These are phyloP conservation scores for Torymus tubicola DNA, from an alignment of 2,888 invertebrate genomes.

Conservation along the genomic window DNA sequence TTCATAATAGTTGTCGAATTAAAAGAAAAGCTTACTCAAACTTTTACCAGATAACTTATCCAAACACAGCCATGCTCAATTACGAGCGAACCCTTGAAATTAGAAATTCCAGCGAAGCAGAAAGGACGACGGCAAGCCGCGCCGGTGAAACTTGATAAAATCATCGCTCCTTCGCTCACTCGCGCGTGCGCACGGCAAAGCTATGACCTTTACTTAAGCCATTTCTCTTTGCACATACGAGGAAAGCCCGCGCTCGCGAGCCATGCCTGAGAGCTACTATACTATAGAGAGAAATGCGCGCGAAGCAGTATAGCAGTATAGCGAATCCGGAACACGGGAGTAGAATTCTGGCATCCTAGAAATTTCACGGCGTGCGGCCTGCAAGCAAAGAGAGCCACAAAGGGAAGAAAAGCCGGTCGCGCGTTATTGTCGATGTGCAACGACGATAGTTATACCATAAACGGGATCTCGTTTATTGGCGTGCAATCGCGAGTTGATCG, in stretches of 20 bases:
- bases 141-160: conserved; percentile 7
- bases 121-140: too few relatives aligned
- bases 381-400: conserved; percentile 32
- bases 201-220: conserved; percentile 31
- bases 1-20: too few relatives aligned
- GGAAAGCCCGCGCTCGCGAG: not conserved
- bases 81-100: not conserved
- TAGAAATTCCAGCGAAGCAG: not conserved
- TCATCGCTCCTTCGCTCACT: not conserved
- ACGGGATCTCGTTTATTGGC: too few relatives aligned
- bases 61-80: too few relatives aligned
- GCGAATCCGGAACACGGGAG: conserved; percentile 22
- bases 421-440: conserved; percentile 35
- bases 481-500: too few relatives aligned
- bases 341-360: conserved; percentile 49
- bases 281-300: conserved; percentile 1
- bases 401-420: conserved; percentile 44
- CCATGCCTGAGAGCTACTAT: not conserved
- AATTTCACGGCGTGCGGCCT: conserved; percentile 44
- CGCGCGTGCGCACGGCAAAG: not conserved
- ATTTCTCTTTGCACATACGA: conserved; percentile 13
- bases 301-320: not conserved
- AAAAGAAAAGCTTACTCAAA: too few relatives aligned
- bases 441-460: not conserved
- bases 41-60: too few relatives aligned